Evolutionary conservation across 1,140 invertebrate genomes (phyloP), one percentile per base, ranked within the genome.

Genomic region (Cydia pomonella): DNA sequence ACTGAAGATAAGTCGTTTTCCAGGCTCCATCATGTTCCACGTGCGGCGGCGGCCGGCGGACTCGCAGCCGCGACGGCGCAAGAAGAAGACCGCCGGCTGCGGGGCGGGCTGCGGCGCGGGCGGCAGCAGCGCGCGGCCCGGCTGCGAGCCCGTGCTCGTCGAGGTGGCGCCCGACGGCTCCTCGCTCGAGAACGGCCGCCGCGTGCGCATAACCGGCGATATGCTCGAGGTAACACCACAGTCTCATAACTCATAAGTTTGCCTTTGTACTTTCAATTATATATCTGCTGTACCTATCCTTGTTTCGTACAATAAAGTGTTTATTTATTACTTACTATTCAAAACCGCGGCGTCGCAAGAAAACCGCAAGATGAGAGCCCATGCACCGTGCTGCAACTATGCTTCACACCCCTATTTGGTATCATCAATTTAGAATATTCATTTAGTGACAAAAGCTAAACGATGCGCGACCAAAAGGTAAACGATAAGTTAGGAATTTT

Each of bases 21-120:
- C 90, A 98, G 97, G 97, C 86, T 97, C 97, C 72, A 97, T 99
- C 84, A 98, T 98, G 97, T 99, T 99, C 86, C 98, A 98, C 91
- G 97, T 98, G 87, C 94, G 97, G 78, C 95, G 97, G 84, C 94
- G 97, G 83, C 97, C 98, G 69, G 96, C 97, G 10, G 98, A 98
- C 91, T 96, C 97, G 80, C 97, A 97, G 87, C 97, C 97, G 13
- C 94, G 97, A 73, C 97, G 97, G 83, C 94, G 97, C 18, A 98
- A 98, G 95, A 98, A 98, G 94, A 98, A 98, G 92, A 96, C 96
- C 1, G 90, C 95, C 13, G 94, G 88, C 83, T 93, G 92, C 84
- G 93, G 95, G 78, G 94, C 92, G 64, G 92, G 93, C 25, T 89
- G 91, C 71, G 90, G 90, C 83, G 90, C 91, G 71, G 87, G 84